Conservation (phyloP, 2,113 vertebrate species). For the Ctenomys sociabilis region DNA sequence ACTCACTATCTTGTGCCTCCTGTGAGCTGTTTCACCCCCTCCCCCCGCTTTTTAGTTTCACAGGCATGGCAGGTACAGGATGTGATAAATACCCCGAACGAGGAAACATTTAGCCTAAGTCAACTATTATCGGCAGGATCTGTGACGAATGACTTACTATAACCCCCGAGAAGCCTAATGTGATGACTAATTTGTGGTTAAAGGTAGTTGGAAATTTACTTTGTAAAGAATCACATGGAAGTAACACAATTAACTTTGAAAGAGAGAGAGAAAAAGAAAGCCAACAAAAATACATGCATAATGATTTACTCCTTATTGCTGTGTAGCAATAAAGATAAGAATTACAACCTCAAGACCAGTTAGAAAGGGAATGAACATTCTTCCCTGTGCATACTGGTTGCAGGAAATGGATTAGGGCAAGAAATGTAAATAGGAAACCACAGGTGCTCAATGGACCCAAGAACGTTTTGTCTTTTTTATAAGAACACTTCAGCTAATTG, state of each 20-base stretch:
- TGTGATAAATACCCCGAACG: constrained; percentile 75
- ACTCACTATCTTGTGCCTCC: neutral
- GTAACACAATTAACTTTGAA: constrained; percentile 63
- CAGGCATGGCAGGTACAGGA: constrained; percentile 56
- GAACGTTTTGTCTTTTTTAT: rapidly evolving
- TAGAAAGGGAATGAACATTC: neutral
- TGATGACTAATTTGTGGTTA: constrained; percentile 77
- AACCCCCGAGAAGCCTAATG: constrained; percentile 40
- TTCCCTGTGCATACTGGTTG: neutral
- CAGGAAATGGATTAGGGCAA: neutral
- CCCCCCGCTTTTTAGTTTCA: constrained; percentile 53
- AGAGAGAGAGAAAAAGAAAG: neutral
- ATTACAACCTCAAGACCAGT: constrained; percentile 50
- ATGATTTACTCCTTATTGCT: constrained; percentile 66
- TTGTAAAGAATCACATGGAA: constrained; percentile 64
- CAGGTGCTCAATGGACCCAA: too few relatives aligned
- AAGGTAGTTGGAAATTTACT: constrained; percentile 75
- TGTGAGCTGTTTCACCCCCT: constrained; percentile 31
- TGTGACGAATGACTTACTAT: constrained; percentile 68
- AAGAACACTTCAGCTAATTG: rapidly evolving
- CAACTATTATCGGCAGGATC: constrained; percentile 74
- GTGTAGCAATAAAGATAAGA: constrained; percentile 73
- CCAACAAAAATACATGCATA: constrained; percentile 11
- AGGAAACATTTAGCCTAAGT: constrained; percentile 72
- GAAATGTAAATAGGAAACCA: neutral